Evolutionary conservation across 1,140 invertebrate genomes (phyloP).

Genomic region (Drosophila ercepeae): DNA sequence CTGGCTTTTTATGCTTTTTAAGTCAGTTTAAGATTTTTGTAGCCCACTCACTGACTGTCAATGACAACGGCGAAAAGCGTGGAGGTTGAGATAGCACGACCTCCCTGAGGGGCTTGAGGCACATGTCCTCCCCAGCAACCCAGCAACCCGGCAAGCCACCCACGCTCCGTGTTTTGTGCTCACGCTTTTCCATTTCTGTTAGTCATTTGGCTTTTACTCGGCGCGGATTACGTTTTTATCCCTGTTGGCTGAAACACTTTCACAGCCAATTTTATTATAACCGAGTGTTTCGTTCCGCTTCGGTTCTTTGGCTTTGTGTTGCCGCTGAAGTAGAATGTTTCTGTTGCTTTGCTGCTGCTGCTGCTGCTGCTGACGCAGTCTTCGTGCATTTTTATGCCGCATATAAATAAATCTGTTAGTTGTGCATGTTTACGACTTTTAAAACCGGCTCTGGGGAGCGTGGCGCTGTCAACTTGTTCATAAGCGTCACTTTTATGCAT

Average conservation of each 20-base stretch:
- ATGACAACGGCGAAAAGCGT: conserved; percentile 44
- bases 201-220: conserved; percentile 78
- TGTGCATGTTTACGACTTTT: conserved; percentile 82
- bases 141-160: background rate
- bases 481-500: conserved; percentile 79
- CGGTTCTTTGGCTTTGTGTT: conserved; percentile 41
- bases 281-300: conserved; percentile 61
- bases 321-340: conserved; percentile 17
- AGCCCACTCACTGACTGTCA: conserved; percentile 66
- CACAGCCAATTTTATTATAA: conserved; percentile 80
- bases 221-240: conserved; percentile 79
- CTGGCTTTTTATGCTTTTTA: conserved; percentile 73
- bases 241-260: conserved; percentile 76
- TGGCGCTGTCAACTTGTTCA: conserved; percentile 64
- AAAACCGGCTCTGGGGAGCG: conserved; percentile 59
- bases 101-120: conserved; percentile 27
- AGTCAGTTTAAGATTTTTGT: conserved; percentile 79
- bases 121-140: conserved; percentile 31
- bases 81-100: background rate
- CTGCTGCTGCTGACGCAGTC: conserved; percentile 30
- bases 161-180: conserved; percentile 11
- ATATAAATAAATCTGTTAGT: conserved; percentile 83
- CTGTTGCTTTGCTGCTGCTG: conserved; percentile 4
- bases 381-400: conserved; percentile 80
- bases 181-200: conserved; percentile 58